Base-by-base conservation (phyloP, 2,888 invertebrate species). In the Aromia moschata region DNA sequence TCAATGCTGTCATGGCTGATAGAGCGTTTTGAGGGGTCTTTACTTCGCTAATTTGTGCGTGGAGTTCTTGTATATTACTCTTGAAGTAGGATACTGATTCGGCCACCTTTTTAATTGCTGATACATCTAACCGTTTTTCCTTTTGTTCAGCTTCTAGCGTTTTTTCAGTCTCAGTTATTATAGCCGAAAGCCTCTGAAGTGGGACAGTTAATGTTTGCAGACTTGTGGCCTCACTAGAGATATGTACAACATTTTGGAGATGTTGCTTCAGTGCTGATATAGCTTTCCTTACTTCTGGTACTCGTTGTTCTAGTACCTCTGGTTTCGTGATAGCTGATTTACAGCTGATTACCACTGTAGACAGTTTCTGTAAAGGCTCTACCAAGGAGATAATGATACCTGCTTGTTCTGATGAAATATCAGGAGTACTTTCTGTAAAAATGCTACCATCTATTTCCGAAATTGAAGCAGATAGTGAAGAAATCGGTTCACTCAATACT, bases 221-320 rank as follows among this genome's bases (percentile, higher is more conserved):
- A 2, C 12, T n/a, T 14, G 44, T 40, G 1, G 16, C 14, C 20
- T 46, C 31, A 14, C 37, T 33, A 12, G 36, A n/a, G 16, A 38
- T 36, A 12, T 56, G 43, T 31, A 58, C 14, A 10, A 56, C 37
- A 11, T 16, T 44, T 14, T 53, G 49, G 2, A 55, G 20, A 9
- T 58, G 20, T n/a, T 49, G 20, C 18, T 51, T 56, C 9, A 38
- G 11, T 25, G 49, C 37, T 1, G 11, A 37, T 14, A 68, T 16
- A 0, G 67, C 60, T 44, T 64, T 41, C 17, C 60, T 58, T 12
- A 67, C n/a, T 60, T 68, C 60, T 7, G 64, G 47, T 53, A 61
- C 60, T 60, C 62, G 55, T 16, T 55, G 36, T 36, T 67, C 60
- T 7, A 53, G 10, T 15, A 65, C 30, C 46, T 70, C 55, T 30